phyloP scores from a whole-genome alignment of 2,888 invertebrate genomes.

The Plagodis pulveraria region DNA sequence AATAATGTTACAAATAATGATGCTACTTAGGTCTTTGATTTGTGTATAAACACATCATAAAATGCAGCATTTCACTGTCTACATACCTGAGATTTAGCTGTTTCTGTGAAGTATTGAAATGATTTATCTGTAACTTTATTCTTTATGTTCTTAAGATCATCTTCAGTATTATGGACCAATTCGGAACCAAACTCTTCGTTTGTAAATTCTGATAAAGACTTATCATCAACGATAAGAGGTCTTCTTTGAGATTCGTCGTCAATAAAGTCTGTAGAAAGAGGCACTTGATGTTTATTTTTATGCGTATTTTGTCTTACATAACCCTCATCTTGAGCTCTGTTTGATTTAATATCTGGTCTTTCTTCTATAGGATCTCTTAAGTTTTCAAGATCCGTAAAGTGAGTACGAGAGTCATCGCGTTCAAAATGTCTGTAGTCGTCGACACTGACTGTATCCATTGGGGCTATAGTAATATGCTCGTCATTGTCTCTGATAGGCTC shows the following conservation, averaged over 20 bases:
- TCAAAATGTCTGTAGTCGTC: slow-evolving; percentile 16
- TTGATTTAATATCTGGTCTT: not conserved
- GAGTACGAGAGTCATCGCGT: slow-evolving; percentile 2
- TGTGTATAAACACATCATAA: too few species aligned
- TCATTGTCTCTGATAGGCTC: slow-evolving; percentile 36
- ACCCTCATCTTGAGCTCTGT: not conserved
- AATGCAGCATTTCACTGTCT: too few species aligned
- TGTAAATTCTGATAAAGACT: slow-evolving; percentile 68
- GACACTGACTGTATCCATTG: slow-evolving; percentile 22
- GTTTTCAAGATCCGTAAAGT: not conserved
- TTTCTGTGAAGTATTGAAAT: slow-evolving; percentile 26
- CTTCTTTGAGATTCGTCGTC: slow-evolving; percentile 13
- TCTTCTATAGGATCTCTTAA: slow-evolving; percentile 9
- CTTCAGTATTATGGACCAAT: slow-evolving; percentile 20
- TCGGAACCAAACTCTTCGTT: slow-evolving; percentile 45
- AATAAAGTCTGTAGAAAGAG: slow-evolving; percentile 3
- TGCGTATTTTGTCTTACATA: not conserved
- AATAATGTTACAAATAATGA: too few species aligned
- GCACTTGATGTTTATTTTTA: slow-evolving; percentile 2
- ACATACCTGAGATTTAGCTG: slow-evolving; percentile 49
- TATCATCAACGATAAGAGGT: slow-evolving; percentile 46
- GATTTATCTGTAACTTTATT: slow-evolving; percentile 41
- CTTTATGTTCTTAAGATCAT: slow-evolving; percentile 20
- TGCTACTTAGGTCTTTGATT: too few species aligned
- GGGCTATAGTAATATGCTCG: slow-evolving; percentile 25